Evolutionary conservation across 2,797 vertebrate species (phyloP), one percentile per base, ranked within the genome.

Genomic region (Tinamus major): DNA sequence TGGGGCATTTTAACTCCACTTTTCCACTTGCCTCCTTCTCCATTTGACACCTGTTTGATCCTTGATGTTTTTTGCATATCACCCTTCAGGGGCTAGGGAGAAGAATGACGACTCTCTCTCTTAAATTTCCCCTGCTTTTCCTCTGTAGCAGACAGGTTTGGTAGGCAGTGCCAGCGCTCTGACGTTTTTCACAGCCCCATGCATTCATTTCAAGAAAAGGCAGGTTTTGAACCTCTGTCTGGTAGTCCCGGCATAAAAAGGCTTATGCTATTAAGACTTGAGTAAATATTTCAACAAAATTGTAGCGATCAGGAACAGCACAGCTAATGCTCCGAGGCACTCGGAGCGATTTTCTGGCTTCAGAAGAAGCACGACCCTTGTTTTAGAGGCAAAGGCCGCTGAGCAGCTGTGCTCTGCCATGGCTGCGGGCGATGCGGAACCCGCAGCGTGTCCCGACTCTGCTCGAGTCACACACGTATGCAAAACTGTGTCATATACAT

Each of bases 371-470:
- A 29, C 49, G 31, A 6, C 8, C 29, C 33, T 41, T 49, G n/a
- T 37, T 61, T 21, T 56, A 8, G 81, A 33, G 39, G 64, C 26
- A 59, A 37, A 80, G 13, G 15, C 46, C 49, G 61, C 53, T 74
- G 42, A 41, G 18, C 10, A 23, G 42, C 35, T 46, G 19, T 2
- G 13, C 29, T 19, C 5, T 17, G 6, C 53, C 4, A 1, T 2
- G 9, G 8, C 10, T 15, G 33, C 3, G 46, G 74, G 39, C 33
- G 19, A 39, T 33, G 20, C 0, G 0, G 49, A 23, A 19, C 29
- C 21, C 4, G 10, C 21, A 14, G 51, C 1, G 1, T 9, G 14
- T 37, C 37, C 64, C 0, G 0, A 13, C 27, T 44, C 37, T 62
- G 26, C 58, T 70, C 3, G 11, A 4, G 62, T 26, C 10, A 5